Base-by-base conservation (phyloP, 2,797 vertebrate genomes). In the Myripristis murdjan region DNA sequence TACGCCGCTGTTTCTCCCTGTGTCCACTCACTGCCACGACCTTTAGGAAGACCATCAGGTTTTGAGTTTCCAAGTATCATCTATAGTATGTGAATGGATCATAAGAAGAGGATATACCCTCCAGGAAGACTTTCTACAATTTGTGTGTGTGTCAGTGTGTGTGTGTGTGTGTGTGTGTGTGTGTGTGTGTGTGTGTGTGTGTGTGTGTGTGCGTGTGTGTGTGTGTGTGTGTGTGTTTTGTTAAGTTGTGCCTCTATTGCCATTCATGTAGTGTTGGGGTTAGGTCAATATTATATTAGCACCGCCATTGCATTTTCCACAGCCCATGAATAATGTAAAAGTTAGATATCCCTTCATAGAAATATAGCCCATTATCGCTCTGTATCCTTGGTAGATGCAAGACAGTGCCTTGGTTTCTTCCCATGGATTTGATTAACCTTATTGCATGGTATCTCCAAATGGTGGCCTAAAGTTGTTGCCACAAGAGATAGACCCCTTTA, bases 241-340 rank as follows among this genome's bases (percentile, higher is more conserved):
- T 69, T 77, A 69, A 82, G 63, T 43, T 79, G 63, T 78, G 70
- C 71, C 82, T 89, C 75, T 86, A 83, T 91, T 91, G 88, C 90
- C 90, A 91, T 92, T 90, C 81, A 73, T 86, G 88, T 86, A 81
- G 83, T 90, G 91, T 90, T 87, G 79, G 77, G 89, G 87, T 91
- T 88, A 89, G 91, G 91, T 94, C 92, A 94, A 88, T 92, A 92
- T 91, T 90, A 91, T 92, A 93, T 94, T 93, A 92, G 90, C 91
- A 85, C 87, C 69, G 79, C 91, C 91, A 91, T 92, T 73, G 87
- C 88, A 80, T 92, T 93, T 93, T 91, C 89, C 91, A 87, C 75
- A 83, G 73, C 20, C 63, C 70, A 93, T 94, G 90, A 93, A 93
- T 94, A 93, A 94, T 94, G 92, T 87, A 94, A 83, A 89, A 81